Base-by-base conservation (phyloP, 2,888 invertebrate genomes). In the Folsomia candida region DNA sequence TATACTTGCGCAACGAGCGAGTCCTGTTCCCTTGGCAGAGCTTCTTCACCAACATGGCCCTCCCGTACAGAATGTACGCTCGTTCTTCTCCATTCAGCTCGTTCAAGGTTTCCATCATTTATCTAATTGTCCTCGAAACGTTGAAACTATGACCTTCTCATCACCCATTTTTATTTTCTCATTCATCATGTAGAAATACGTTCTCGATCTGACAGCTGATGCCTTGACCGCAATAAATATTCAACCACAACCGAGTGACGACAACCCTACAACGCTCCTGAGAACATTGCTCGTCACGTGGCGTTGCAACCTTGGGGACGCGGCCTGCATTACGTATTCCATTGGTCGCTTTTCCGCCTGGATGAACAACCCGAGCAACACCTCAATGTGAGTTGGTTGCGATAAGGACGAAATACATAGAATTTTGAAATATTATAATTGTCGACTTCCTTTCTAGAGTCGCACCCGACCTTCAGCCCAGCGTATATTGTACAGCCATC, bases 11-110 rank as follows among this genome's bases (percentile, higher is more conserved):
- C 6, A 74, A 76, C 4, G 78, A 77, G 51, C 59, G 72, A 6
- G 51, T 71, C 27, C 62, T 75, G 3, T 64, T 73, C 1, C 79
- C 79, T 3, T 79, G 77, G 77, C 65, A 62, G 0, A 65, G 72
- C n/a, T 78, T 78, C 58, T 51, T 76, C 9, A 79, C 70, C 0
- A 76, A 76, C 28, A 76, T 78, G 77, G 77, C 72, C 1, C 60
- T 29, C 29, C 70, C 76, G 0, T 74, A 79, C 63, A 61, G 76
- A 66, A 59, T 78, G 27, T 71, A 78, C n/a, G 29, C 51, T 18
- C 71, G 76, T 26, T 65, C 73, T 47, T 67, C 73, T 1, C 61
- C 63, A 1, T 74, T 69, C n/a, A 28, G 64, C 20, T 25, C 61
- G 11, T 78, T 72, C 66, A 76, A 72, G 60, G 78, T 78, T 67